Evolutionary conservation across 2,888 invertebrate genomes (phyloP).

Genomic region (Magallana nippona): DNA sequence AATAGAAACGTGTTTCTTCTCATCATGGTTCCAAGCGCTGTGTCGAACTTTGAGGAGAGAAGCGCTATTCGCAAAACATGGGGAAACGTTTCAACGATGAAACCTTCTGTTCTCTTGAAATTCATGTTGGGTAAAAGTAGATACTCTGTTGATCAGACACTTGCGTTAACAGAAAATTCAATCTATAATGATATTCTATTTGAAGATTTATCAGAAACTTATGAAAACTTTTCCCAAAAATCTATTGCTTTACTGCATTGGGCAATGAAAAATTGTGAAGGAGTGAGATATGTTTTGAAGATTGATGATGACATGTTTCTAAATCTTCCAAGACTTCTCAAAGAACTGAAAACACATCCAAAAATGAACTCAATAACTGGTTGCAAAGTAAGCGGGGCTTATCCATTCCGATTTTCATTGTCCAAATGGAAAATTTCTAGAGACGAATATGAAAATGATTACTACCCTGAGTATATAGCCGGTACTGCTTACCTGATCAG

Average conservation of each 20-base stretch:
- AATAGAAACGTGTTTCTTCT: constrained; percentile 50
- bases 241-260: constrained; percentile 58
- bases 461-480: constrained; percentile 63
- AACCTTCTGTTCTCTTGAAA: constrained; percentile 46
- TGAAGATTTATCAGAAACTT: constrained; percentile 58
- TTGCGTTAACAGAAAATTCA: constrained; percentile 53
- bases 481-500: constrained; percentile 67
- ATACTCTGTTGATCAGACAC: constrained; percentile 25
- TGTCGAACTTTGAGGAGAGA: constrained; percentile 52
- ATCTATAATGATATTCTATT: constrained; percentile 58
- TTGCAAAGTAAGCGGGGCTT: neutral
- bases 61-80: constrained; percentile 62
- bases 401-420: neutral
- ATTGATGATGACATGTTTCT: constrained; percentile 64
- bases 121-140: constrained; percentile 57
- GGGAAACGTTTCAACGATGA: constrained; percentile 54
- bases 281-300: constrained; percentile 58
- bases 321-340: constrained; percentile 53
- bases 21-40: constrained; percentile 59
- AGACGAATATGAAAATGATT: neutral
- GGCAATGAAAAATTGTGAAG: constrained; percentile 55
- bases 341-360: constrained; percentile 39
- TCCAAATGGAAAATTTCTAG: neutral
- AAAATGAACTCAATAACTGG: neutral
- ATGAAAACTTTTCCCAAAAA: constrained; percentile 59